These are phyloP conservation scores for Leucania comma DNA, from an alignment of 2,888 invertebrate genomes.

Conservation along the genomic window DNA sequence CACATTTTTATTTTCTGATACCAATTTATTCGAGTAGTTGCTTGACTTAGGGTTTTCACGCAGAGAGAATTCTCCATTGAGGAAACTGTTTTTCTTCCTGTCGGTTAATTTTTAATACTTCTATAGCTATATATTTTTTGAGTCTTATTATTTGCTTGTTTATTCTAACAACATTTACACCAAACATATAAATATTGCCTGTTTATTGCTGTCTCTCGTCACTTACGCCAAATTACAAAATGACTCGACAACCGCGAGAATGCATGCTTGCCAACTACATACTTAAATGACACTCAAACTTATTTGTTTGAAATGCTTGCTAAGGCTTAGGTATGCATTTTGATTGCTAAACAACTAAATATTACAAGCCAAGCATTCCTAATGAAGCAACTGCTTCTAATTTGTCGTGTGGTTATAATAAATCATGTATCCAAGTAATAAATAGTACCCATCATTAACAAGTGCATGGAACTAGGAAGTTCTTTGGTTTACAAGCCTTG, in stretches of 20 bases:
- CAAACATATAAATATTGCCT: not conserved
- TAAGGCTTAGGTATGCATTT: constrained; percentile 60
- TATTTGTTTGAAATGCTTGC: constrained; percentile 71
- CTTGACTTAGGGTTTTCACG: constrained; percentile 10
- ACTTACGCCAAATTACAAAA: constrained; percentile 78
- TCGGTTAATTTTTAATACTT: not conserved
- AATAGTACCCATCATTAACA: constrained; percentile 73
- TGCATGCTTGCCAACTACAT: constrained; percentile 81
- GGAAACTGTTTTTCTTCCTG: not conserved
- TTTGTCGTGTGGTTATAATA: constrained; percentile 30
- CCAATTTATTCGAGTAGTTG: too few species aligned
- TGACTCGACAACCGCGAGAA: constrained; percentile 77
- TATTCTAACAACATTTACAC: not conserved
- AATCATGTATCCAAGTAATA: constrained; percentile 40
- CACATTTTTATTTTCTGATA: not conserved
- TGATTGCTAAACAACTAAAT: constrained; percentile 56
- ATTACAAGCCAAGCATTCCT: constrained; percentile 43
- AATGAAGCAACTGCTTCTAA: constrained; percentile 22
- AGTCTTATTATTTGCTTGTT: not conserved
- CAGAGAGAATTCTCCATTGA: not conserved
- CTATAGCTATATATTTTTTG: not conserved
- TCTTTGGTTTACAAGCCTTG: constrained; percentile 79
- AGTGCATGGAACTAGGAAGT: constrained; percentile 76
- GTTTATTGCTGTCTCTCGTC: constrained; percentile 64
- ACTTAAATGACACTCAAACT: constrained; percentile 78